Evolutionary conservation across 2,888 invertebrate genomes (phyloP), one percentile per base, ranked within the genome.

Genomic region (Crossocerus cetratus): DNA sequence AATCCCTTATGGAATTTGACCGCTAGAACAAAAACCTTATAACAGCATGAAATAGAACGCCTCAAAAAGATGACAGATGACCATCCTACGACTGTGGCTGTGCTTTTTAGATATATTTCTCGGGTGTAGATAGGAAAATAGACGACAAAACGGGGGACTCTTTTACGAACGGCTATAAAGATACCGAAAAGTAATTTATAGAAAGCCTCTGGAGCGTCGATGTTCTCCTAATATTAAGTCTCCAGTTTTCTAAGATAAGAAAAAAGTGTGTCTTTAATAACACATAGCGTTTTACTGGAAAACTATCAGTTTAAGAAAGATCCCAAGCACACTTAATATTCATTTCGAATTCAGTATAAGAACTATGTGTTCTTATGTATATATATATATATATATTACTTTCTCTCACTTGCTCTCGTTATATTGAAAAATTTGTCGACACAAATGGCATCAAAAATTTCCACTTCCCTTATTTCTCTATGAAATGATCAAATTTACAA

Each of bases 401-500:
- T 4, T 21, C 8, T 73, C 54, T 58, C 66, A 32, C 61, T 65
- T 70, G 23, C 56, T 49, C 67, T 62, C 54, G 56, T 65, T 62
- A 44, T 43, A 43, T 49, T 55, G 55, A 74, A 18, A 60, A 53
- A 43, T 56, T 45, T 43, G 65, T 74, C 67, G 63, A 53, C 65
- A 54, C 68, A 72, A 60, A 61, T 21, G 67, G 63, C 55, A 60
- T 63, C 42, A 54, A 75, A 74, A 75, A 66, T 58, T 8, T 23
- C 49, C n/a, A 58, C 61, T 54, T 14, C 55, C 55, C 65, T 55
- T 67, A 49, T 57, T 69, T 78, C 70, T 69, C 77, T 76, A 69
- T 72, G 65, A 65, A 64, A 58, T 67, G 55, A 75, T 80, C 70
- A 73, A 78, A 80, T 74, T 75, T 80, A 80, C 62, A 62, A 69